These are phyloP conservation scores for Ambastaia sidthimunki DNA, from an alignment of 2,797 vertebrate species.

Conservation along the genomic window DNA sequence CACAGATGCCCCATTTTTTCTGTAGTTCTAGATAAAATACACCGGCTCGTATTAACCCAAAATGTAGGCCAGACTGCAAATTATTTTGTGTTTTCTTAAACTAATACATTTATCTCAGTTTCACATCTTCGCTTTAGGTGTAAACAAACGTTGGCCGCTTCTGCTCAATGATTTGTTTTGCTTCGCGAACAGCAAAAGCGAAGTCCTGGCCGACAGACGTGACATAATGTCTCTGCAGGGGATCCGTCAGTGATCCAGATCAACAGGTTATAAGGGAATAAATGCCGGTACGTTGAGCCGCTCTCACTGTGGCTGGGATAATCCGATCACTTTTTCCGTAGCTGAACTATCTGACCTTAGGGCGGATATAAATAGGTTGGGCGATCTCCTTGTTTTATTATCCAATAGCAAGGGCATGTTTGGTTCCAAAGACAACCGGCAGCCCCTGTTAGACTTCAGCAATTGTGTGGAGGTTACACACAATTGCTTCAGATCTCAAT, in stretches of 20 bases:
- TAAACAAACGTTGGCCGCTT: constrained; percentile 6
- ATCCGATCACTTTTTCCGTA: constrained; percentile 49
- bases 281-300: not conserved
- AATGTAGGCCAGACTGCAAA: not conserved
- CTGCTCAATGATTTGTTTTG: not conserved
- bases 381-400: not conserved
- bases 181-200: not conserved
- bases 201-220: constrained; percentile 27
- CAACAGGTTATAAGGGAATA: constrained; percentile 34
- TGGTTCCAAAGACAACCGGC: not conserved
- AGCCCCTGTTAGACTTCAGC: no score
- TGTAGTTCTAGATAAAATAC: not conserved
- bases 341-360: constrained; percentile 36
- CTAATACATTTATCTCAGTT: not conserved
- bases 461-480: no score
- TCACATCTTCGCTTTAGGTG: not conserved
- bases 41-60: not conserved
- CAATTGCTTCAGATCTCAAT: no score
- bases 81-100: not conserved
- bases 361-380: constrained; percentile 37
- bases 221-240: constrained; percentile 39
- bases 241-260: constrained; percentile 39
- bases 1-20: not conserved
- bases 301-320: constrained; percentile 13
- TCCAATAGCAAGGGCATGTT: not conserved